Evolutionary conservation across 1,140 invertebrate genomes (phyloP), one percentile per base, ranked within the genome.

Genomic region (Acyrthosiphon pisum): DNA sequence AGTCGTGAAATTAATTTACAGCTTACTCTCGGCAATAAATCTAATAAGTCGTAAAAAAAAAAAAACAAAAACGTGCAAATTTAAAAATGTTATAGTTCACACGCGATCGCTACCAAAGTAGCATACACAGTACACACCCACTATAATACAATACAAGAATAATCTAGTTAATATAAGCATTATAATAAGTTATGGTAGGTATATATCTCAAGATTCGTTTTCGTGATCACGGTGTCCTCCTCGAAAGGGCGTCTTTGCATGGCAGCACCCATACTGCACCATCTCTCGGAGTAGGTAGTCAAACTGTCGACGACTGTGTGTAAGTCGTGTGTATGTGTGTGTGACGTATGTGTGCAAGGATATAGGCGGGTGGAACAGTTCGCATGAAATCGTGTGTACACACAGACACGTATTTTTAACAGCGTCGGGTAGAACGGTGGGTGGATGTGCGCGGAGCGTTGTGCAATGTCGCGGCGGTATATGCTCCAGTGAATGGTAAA

Each of bases 401-500:
- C 41, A 44, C 44, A 44, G 23, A 44, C 56, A 53, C 53, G 30
- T 76, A n/a, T 76, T 76, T n/a, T n/a, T 18, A 76, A 76, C 60
- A 18, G 37, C 41, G 60, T 22, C n/a, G 35, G 88, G 23, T 22
- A 37, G 53, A 0, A 56, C 3, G 37, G 53, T 20, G 41, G 60
- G 37, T 0, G 89, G 37, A 14, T 14, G 53, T n/a, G 60, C 35
- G 8, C 30, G 44, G 11, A 8, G n/a, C 8, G 26, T 92, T 92
- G 90, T 92, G 90, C 18, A 92, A 92, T 23, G 41, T 81, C 90
- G 60, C n/a, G 30, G 60, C 60, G n/a, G 90, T 26, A 50, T 35
- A 50, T 83, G 90, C 90, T 83, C 90, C 46, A 41, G 90, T 83
- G 90, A 92, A 76, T 92, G 90, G 90, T 20, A 92, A 83, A 92